Evolutionary conservation across 2,797 vertebrate species (phyloP), one percentile per base, ranked within the genome.

Genomic region (Danionella dracula): DNA sequence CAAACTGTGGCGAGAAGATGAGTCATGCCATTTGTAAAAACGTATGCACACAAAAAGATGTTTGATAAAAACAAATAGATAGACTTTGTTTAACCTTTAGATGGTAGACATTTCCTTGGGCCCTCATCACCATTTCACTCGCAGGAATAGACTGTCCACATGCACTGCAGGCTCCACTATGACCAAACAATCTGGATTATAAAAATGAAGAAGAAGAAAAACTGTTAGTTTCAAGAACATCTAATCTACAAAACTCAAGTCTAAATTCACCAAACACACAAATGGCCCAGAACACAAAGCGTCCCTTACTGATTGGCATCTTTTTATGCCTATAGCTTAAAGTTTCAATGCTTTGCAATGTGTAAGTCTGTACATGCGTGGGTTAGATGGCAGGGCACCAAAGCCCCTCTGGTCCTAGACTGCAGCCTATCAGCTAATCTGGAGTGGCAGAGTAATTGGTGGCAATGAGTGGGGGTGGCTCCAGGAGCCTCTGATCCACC

Each of bases 111-210:
- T 82, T 91, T 49, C 88, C 86, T 70, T 90, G 90, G 8, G 88
- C 87, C 72, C 89, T 75, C 90, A 92, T 91, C 73, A 92, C 90
- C 89, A 92, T 88, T 78, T 92, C 90, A 41, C 88, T 91, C 37
- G 90, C 87, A 8, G 90, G 89, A 72, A 92, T 92, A 1, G 89
- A 89, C 76, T 86, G 89, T 41, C 88, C 87, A 58, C 90, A 92
- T 1, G 90, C 88, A 23, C 84, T 87, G 80, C 90, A 92, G 10
- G 88, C 86, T 1, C 90, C 90, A n/a, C 87, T 88, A 81, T 87
- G 88, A 68, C 90, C 90, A 64, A 90, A 92, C 76, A 92, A 81
- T 78, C 90, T 92, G 83, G 4, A 57, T 3, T 35, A 3, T 35
- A 6, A 40, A 16, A n/a, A n/a, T 2, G 4, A 12, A 8, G 56